phyloP scores from a whole-genome alignment of 2,797 vertebrate genomes.

The Bufotes viridis region DNA sequence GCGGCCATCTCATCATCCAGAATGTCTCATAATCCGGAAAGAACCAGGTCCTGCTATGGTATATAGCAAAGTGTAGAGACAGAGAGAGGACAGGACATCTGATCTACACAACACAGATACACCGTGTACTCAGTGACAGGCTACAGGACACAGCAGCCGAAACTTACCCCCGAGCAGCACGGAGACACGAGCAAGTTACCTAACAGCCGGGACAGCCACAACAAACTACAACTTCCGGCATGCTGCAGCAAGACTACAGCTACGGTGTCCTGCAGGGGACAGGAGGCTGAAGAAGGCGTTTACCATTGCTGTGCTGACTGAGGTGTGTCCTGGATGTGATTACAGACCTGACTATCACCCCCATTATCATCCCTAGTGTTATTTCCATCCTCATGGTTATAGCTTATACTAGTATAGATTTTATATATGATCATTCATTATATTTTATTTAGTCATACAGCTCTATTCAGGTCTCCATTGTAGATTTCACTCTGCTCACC shows the following conservation, averaged over 20 bases:
- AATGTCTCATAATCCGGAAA: background rate
- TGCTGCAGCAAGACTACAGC: constrained; percentile 15
- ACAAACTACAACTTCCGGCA: constrained; percentile 48
- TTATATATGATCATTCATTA: too few relatives aligned
- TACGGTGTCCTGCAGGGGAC: constrained; percentile 18
- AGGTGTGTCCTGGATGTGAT: too few relatives aligned
- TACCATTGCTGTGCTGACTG: background rate
- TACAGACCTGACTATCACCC: too few relatives aligned
- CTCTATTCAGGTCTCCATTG: too few relatives aligned
- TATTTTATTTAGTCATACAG: too few relatives aligned
- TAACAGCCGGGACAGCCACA: background rate
- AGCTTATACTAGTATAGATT: too few relatives aligned
- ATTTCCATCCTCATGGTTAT: too few relatives aligned
- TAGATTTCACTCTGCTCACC: too few relatives aligned
- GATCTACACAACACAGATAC: background rate
- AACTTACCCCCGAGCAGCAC: background rate
- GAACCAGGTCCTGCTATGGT: background rate
- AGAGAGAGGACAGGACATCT: background rate
- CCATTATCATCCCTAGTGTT: too few relatives aligned
- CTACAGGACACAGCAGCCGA: background rate
- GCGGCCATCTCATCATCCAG: background rate
- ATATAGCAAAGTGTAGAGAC: background rate
- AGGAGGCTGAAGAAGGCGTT: background rate
- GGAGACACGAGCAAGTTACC: constrained; percentile 35
- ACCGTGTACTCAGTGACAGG: background rate